phyloP scores from a whole-genome alignment of 2,888 invertebrate genomes.

The Melinaea marsaeus region DNA sequence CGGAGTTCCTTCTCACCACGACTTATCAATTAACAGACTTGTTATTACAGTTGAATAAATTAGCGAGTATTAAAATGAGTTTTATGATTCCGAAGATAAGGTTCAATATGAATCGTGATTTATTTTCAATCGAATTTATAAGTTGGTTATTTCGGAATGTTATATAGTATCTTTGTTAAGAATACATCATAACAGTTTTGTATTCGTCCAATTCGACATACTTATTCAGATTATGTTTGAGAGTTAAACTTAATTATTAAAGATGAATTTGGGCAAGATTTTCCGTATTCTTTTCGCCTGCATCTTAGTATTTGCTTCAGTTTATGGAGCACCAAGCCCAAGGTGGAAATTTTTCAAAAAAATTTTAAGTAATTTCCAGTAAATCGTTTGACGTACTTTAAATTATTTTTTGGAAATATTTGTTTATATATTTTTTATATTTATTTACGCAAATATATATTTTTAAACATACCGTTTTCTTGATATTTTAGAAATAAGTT shows the following conservation, averaged over 20 bases:
- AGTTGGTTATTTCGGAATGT: background rate
- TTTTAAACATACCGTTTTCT: no score
- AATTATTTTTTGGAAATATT: background rate
- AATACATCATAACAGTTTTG: background rate
- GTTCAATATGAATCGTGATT: background rate
- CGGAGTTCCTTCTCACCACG: conserved; percentile 16
- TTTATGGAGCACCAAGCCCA: conserved; percentile 4
- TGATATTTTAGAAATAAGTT: no score
- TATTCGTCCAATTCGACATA: background rate
- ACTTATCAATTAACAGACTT: conserved; percentile 10
- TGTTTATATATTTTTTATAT: background rate
- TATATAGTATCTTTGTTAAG: background rate
- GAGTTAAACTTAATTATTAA: background rate
- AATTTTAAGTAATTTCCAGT: conserved; percentile 3
- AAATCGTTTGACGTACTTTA: background rate
- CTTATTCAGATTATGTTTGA: background rate
- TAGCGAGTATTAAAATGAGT: background rate
- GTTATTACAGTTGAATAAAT: background rate
- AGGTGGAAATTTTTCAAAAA: conserved; percentile 7
- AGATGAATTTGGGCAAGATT: conserved; percentile 5
- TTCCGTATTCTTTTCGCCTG: background rate
- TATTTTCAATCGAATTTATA: background rate
- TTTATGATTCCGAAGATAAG: background rate
- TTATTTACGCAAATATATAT: no score
- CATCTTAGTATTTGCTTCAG: background rate